Percentiles rank a stretch among this genome's conserved stretches.
Evolutionary conservation across 2,797 vertebrate genomes (phyloP).

Genomic region (Neopelma chrysocephalum): DNA sequence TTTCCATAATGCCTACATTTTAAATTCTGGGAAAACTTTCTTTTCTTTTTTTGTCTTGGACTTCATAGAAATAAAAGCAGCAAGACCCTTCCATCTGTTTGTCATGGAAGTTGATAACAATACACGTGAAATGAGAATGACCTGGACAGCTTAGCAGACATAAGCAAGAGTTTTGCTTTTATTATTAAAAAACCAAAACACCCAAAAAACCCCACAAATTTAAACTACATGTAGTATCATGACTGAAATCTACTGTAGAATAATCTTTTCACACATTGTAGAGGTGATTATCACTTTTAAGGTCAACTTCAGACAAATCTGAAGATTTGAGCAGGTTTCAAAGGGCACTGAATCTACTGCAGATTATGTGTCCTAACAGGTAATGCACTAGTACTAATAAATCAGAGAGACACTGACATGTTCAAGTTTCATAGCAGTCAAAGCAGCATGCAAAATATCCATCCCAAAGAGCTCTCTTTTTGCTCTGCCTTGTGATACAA

Average conservation of each 20-base stretch:
- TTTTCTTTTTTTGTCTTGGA: background rate
- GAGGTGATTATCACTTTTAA: background rate
- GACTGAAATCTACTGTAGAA: background rate
- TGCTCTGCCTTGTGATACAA: background rate
- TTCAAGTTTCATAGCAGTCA: constrained; percentile 19
- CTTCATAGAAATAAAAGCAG: background rate
- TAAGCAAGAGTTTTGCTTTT: background rate
- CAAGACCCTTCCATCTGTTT: background rate
- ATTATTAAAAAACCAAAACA: background rate
- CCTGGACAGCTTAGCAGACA: background rate
- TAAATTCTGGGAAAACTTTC: background rate
- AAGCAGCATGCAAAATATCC: constrained; percentile 11
- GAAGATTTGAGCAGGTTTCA: constrained; percentile 26
- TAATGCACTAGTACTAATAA: background rate
- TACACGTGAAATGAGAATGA: background rate
- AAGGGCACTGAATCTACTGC: background rate
- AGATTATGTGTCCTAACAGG: background rate
- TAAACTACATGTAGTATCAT: background rate
- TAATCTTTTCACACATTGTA: background rate
- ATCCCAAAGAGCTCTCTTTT: background rate
- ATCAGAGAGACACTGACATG: background rate
- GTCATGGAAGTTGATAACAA: background rate
- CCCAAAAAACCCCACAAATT: background rate
- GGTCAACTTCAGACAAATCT: background rate
- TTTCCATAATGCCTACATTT: background rate